Conservation (phyloP, 2,797 vertebrate species). For the Urocyon cinereoargenteus region DNA sequence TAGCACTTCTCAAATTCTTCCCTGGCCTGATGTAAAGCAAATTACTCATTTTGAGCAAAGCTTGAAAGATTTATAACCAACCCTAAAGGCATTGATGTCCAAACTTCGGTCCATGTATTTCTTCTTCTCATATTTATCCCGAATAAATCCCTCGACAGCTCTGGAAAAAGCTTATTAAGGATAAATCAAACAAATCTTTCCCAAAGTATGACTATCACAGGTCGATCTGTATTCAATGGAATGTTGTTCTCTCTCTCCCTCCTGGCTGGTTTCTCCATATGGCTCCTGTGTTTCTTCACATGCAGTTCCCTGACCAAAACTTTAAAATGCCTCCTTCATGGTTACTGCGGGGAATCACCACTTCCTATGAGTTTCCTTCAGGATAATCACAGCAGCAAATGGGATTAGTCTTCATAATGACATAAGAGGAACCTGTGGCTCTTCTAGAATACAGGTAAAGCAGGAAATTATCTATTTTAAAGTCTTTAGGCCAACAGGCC, state of each 20-base stretch:
- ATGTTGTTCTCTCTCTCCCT: not conserved
- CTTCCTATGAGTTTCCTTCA: slow-evolving; percentile 26
- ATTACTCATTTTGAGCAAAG: slow-evolving; percentile 59
- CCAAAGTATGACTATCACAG: not conserved
- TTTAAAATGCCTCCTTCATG: not conserved
- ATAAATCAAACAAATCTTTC: slow-evolving; percentile 72
- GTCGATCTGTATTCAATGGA: not conserved
- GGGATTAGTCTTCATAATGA: not conserved
- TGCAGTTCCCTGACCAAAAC: not conserved
- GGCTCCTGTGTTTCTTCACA: not conserved
- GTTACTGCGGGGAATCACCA: not conserved
- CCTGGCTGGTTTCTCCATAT: not conserved
- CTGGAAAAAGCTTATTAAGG: slow-evolving; percentile 89
- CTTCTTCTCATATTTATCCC: slow-evolving; percentile 99
- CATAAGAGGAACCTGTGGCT: not conserved
- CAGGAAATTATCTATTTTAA: slow-evolving; percentile 33
- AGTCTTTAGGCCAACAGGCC: not conserved
- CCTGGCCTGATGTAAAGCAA: slow-evolving; percentile 51
- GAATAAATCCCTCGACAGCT: slow-evolving; percentile 96
- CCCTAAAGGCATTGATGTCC: slow-evolving; percentile 94
- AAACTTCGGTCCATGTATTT: slow-evolving; percentile 98
- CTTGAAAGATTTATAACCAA: slow-evolving; percentile 85
- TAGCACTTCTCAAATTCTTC: slow-evolving; percentile 31
- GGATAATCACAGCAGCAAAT: not conserved
- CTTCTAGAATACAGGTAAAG: slow-evolving; percentile 1